phyloP scores from a whole-genome alignment of 1,140 invertebrate genomes.

The Euglossa dilemma region DNA sequence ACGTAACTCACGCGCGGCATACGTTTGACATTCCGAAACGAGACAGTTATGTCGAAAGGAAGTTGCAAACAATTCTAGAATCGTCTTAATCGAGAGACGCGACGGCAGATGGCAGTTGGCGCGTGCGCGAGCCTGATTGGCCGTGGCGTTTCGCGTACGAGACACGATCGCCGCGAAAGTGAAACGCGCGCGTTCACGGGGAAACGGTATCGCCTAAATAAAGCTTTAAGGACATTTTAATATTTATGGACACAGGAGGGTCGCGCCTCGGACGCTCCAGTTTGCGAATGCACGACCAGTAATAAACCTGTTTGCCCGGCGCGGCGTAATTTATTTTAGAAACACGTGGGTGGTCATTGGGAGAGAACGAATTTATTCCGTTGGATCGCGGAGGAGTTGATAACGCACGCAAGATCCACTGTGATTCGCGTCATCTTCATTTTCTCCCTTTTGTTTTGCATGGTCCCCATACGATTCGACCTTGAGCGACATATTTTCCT shows the following conservation, averaged over 20 bases:
- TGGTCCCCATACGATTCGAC: not conserved
- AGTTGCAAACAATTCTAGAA: no score
- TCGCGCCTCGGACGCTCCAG: slow-evolving; percentile 12
- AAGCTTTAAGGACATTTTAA: slow-evolving; percentile 26
- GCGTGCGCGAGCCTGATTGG: not conserved
- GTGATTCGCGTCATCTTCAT: not conserved
- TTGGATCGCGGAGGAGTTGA: not conserved
- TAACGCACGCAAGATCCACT: not conserved
- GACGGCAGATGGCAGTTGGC: not conserved
- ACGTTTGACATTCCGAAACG: no score
- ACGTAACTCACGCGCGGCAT: no score
- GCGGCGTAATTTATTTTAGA: slow-evolving; percentile 43
- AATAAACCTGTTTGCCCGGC: slow-evolving; percentile 31
- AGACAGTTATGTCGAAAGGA: no score
- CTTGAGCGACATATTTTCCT: not conserved
- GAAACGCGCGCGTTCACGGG: not conserved
- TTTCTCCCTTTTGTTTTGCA: not conserved
- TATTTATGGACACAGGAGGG: slow-evolving; percentile 8
- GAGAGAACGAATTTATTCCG: slow-evolving; percentile 8
- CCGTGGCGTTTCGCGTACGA: not conserved
- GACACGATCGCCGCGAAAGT: not conserved
- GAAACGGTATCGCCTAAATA: slow-evolving; percentile 13
- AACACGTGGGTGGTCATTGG: slow-evolving; percentile 23
- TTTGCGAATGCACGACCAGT: slow-evolving; percentile 20
- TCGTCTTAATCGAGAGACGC: not conserved